Evolutionary conservation across 1,140 invertebrate species (phyloP).

Genomic region (Gryon sp.): DNA sequence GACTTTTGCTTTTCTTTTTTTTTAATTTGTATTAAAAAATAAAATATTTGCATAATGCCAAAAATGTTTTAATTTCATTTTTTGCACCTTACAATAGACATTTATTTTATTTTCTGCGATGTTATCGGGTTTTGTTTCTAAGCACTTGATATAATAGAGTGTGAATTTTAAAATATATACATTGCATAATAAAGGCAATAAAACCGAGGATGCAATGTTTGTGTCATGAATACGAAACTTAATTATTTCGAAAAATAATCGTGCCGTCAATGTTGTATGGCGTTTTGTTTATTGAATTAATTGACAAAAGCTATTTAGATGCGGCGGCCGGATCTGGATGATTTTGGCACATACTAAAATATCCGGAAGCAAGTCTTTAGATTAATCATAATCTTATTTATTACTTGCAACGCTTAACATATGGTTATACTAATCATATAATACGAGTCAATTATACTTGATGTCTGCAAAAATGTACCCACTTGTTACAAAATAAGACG

Average conservation of each 20-base stretch:
- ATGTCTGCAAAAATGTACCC: slow-evolving; percentile 31
- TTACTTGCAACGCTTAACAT: slow-evolving; percentile 37
- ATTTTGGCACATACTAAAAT: slow-evolving; percentile 46
- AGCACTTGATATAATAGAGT: no score
- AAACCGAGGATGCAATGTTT: background rate
- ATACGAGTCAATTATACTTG: slow-evolving; percentile 55
- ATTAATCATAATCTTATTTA: slow-evolving; percentile 63
- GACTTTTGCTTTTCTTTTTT: no score
- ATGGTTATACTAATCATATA: slow-evolving; percentile 56
- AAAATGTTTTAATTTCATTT: no score
- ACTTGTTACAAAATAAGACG: slow-evolving; percentile 20
- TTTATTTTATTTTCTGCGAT: no score
- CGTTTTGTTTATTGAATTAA: slow-evolving; percentile 46
- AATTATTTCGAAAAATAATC: slow-evolving; percentile 33
- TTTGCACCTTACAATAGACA: no score
- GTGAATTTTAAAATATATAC: no score
- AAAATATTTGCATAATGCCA: no score
- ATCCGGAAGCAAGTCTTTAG: slow-evolving; percentile 59
- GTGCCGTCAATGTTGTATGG: slow-evolving; percentile 18
- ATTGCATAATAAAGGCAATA: no score
- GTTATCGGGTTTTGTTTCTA: no score
- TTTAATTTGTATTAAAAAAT: no score
- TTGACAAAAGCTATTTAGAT: slow-evolving; percentile 32
- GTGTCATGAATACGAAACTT: slow-evolving; percentile 31
- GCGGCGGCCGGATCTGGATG: slow-evolving; percentile 41